Base-by-base conservation (phyloP, 1,140 invertebrate genomes). In the Callitettix versicolor region DNA sequence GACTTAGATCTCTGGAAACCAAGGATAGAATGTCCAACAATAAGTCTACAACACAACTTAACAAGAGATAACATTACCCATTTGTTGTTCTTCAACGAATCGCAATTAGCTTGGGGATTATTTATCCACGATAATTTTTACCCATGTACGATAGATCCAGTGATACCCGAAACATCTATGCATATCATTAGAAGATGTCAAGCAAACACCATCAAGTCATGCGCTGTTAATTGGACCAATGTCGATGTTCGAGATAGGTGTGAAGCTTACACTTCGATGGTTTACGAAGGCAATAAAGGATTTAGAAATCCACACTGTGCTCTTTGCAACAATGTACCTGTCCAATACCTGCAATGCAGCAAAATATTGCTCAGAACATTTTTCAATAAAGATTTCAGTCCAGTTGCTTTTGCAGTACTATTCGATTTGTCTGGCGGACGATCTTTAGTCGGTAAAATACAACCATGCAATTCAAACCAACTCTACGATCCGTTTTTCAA, bases 231-330 rank as follows among this genome's bases (percentile, higher is more conserved):
- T 18, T 73, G 68, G 67, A 66, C 56, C 0, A 63, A 70, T 33
- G 56, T 59, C 1, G 64, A 65, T n/a, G 64, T 68, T 2, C n/a
- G 63, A 15, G 49, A 54, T 14, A 53, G 59, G 4, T 73, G 72
- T 56, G 62, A 64, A 50, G 67, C 70, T 0, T 73, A 73, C 59
- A 73, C 71, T 1, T 66, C 73, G 0, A 65, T 73, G 3, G 68
- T 75, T 4, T 73, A 73, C 56, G 18, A 60, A 15, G 60, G 60
- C 5, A 63, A 63, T n/a, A 59, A 62, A 3, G 65, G 66, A 0
- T 80, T 74, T 62, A 66, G 72, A 57, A 81, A 81, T 58, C 61
- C 70, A 0, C 76, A 79, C 58, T 81, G 79, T 61, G 78, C 78
- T 3, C 56, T 73, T 9, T 81, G 79, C 61, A 76, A 80, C 58